A percentile compares a stretch with the other conserved stretches of the same genome.
Evolutionary conservation across 2,888 invertebrate species (phyloP).

Genomic region (Belgica antarctica): DNA sequence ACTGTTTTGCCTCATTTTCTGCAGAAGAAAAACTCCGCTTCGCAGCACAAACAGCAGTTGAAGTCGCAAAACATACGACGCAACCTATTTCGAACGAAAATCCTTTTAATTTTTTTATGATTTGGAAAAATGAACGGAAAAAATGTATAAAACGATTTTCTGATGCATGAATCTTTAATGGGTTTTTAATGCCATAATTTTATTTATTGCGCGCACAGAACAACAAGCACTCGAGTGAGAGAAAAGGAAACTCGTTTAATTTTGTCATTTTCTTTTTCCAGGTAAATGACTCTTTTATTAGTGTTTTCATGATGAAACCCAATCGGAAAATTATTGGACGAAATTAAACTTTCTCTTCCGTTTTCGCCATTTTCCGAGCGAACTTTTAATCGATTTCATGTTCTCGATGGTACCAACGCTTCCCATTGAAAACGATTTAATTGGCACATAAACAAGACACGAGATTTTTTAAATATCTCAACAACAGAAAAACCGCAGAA

Average conservation of each 20-base stretch:
- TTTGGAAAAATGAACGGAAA: constrained; percentile 38
- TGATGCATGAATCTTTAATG: constrained; percentile 44
- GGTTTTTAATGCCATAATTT: constrained; percentile 44
- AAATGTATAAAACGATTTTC: constrained; percentile 36
- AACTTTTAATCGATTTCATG: background rate
- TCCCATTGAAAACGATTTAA: constrained; percentile 20
- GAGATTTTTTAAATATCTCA: constrained; percentile 22
- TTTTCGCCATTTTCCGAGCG: constrained; percentile 10
- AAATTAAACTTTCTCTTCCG: background rate
- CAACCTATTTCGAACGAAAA: no score
- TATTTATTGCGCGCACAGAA: constrained; percentile 40
- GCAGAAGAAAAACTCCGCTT: background rate
- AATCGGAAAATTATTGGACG: constrained; percentile 30
- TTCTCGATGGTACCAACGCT: background rate
- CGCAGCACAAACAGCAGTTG: constrained; percentile 6
- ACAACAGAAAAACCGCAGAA: constrained; percentile 18
- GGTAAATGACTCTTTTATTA: constrained; percentile 42
- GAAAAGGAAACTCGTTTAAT: constrained; percentile 35
- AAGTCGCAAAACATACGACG: constrained; percentile 13
- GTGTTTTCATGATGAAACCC: constrained; percentile 18
- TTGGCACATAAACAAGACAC: constrained; percentile 6
- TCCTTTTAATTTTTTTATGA: constrained; percentile 44
- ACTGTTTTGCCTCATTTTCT: background rate
- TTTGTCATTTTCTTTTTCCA: constrained; percentile 42
- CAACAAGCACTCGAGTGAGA: constrained; percentile 26